Percentiles rank a stretch among this genome's conserved stretches.
These are phyloP conservation scores for Drosophila histrio DNA, from an alignment of 2,888 invertebrate species.

Conservation along the genomic window DNA sequence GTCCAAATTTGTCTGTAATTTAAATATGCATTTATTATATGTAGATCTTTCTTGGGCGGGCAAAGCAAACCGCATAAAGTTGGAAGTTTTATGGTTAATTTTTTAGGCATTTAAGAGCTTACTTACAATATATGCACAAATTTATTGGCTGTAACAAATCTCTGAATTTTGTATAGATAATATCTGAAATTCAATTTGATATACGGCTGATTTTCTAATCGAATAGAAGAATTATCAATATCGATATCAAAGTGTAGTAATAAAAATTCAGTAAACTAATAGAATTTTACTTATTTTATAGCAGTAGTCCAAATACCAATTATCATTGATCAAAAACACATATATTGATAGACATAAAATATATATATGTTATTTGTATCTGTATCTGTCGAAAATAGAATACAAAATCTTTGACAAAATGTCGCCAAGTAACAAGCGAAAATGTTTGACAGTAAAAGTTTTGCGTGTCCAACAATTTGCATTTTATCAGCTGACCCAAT, in stretches of 20 bases:
- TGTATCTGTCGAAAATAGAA: background rate
- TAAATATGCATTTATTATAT: slow-evolving; percentile 67
- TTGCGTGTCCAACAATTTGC: slow-evolving; percentile 10
- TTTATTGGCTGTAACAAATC: background rate
- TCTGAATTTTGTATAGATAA: background rate
- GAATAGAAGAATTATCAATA: background rate
- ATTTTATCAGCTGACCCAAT: slow-evolving; percentile 27
- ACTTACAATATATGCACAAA: background rate
- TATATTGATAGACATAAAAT: background rate
- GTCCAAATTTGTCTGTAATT: slow-evolving; percentile 60
- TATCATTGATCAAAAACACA: too few species aligned
- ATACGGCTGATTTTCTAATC: background rate
- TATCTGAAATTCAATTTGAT: background rate
- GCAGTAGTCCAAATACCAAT: too few species aligned
- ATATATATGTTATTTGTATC: background rate
- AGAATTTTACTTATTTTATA: too few species aligned
- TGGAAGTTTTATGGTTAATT: slow-evolving; percentile 22
- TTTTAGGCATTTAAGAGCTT: background rate
- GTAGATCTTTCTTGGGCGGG: slow-evolving; percentile 14
- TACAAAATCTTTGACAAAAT: background rate
- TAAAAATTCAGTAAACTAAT: too few species aligned
- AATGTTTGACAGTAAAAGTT: slow-evolving; percentile 3
- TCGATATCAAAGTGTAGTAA: too few species aligned
- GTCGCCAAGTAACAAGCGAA: background rate
- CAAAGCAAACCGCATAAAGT: slow-evolving; percentile 12